Conservation (phyloP, 2,888 invertebrate species). For the Drosophila mimica region DNA sequence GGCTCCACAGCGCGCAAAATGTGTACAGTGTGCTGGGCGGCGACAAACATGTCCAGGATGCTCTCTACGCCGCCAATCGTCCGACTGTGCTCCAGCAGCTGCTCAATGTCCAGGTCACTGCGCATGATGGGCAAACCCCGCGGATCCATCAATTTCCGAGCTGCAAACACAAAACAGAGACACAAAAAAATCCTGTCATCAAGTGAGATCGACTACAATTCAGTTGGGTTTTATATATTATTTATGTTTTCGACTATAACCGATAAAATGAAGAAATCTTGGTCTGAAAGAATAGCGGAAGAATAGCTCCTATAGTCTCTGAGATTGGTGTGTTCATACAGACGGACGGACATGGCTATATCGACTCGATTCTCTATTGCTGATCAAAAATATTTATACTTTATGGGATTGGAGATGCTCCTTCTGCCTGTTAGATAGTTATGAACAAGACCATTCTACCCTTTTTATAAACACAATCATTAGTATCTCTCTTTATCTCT, state of each 20-base stretch:
- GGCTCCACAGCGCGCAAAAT: conserved; percentile 93
- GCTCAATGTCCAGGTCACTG: conserved; percentile 88
- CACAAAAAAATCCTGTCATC: background rate
- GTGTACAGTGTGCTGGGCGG: conserved; percentile 88
- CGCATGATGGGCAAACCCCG: conserved; percentile 87
- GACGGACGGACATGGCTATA: background rate
- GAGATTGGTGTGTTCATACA: too few species aligned
- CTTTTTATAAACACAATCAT: too few species aligned
- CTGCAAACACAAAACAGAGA: conserved; percentile 80
- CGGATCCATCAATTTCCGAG: conserved; percentile 87
- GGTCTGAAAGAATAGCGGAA: too few species aligned
- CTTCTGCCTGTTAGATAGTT: too few species aligned
- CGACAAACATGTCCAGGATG: conserved; percentile 90
- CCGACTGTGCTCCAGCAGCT: conserved; percentile 84
- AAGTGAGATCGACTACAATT: background rate
- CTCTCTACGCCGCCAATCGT: conserved; percentile 84
- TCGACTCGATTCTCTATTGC: background rate
- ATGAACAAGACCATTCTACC: too few species aligned
- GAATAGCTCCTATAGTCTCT: too few species aligned
- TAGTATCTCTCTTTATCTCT: too few species aligned
- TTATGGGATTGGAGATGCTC: too few species aligned
- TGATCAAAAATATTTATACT: background rate
- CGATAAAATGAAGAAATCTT: background rate
- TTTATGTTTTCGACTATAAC: too few species aligned
- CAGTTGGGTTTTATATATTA: too few species aligned